These are phyloP conservation scores for Drosophila sordidula DNA, from an alignment of 2,888 invertebrate species.

Conservation along the genomic window DNA sequence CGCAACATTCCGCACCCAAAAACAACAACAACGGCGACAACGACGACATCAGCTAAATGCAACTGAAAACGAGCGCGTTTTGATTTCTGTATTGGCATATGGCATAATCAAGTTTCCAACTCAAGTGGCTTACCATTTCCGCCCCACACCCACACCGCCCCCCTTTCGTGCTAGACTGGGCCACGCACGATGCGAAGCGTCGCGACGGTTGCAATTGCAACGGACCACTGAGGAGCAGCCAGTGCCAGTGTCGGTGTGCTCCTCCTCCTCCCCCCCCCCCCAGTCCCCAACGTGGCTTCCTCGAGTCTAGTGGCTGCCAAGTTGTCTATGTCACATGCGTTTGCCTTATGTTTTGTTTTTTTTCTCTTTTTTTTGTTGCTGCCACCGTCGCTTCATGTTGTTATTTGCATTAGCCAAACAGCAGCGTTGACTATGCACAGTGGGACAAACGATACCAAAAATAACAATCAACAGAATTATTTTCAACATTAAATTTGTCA, in stretches of 20 bases:
- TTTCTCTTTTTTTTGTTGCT: constrained; percentile 45
- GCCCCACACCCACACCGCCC: not conserved
- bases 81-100: constrained; percentile 50
- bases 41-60: constrained; percentile 26
- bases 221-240: constrained; percentile 45
- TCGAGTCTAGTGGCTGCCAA: constrained; percentile 55
- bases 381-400: constrained; percentile 43
- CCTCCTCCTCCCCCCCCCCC: too few relatives aligned
- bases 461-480: too few relatives aligned
- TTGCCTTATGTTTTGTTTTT: constrained; percentile 39
- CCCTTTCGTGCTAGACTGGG: constrained; percentile 19
- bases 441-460: constrained; percentile 26
- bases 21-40: constrained; percentile 19
- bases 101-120: constrained; percentile 71
- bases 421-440: constrained; percentile 23
- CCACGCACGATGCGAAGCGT: constrained; percentile 32
- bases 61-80: constrained; percentile 59
- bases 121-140: constrained; percentile 34
- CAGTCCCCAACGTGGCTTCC: too few relatives aligned
- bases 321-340: constrained; percentile 74
- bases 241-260: not conserved
- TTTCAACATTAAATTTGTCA: not conserved
- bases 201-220: constrained; percentile 61
- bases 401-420: constrained; percentile 65
- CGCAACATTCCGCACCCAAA: constrained; percentile 61